phyloP scores from a whole-genome alignment of 2,113 vertebrate genomes.

The Charadrius vociferus region DNA sequence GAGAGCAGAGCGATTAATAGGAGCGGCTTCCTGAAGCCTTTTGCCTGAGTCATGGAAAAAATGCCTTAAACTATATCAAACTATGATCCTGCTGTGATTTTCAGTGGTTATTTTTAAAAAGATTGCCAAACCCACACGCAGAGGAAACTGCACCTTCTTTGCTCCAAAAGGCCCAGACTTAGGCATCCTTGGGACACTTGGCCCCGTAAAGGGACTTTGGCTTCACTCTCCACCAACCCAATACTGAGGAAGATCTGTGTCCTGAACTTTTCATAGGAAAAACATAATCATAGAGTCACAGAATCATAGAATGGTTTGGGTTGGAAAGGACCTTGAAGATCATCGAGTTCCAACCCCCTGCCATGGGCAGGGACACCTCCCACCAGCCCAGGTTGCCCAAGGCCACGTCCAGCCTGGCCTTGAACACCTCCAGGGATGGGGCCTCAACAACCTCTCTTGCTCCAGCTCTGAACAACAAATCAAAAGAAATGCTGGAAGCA shows the following conservation, averaged over 20 bases:
- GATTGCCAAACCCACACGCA: fast-evolving
- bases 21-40: background rate
- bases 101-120: background rate
- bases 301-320: too few relatives aligned
- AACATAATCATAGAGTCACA: too few relatives aligned
- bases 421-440: too few relatives aligned
- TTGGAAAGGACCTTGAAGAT: too few relatives aligned
- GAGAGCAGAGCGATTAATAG: background rate
- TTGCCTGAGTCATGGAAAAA: background rate
- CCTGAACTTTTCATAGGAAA: background rate
- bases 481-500: background rate
- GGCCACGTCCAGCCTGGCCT: too few relatives aligned
- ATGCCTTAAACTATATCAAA: background rate
- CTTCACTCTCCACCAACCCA: background rate
- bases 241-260: fast-evolving
- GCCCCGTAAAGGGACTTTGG: background rate
- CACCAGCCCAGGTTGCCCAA: too few relatives aligned
- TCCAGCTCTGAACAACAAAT: background rate
- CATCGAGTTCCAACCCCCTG: too few relatives aligned
- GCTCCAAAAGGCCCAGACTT: background rate
- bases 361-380: too few relatives aligned
- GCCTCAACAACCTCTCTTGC: too few relatives aligned
- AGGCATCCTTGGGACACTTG: background rate
- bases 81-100: background rate
- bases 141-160: background rate